Evolutionary conservation across 2,888 invertebrate genomes (phyloP).

Genomic region (Dione vanillae): DNA sequence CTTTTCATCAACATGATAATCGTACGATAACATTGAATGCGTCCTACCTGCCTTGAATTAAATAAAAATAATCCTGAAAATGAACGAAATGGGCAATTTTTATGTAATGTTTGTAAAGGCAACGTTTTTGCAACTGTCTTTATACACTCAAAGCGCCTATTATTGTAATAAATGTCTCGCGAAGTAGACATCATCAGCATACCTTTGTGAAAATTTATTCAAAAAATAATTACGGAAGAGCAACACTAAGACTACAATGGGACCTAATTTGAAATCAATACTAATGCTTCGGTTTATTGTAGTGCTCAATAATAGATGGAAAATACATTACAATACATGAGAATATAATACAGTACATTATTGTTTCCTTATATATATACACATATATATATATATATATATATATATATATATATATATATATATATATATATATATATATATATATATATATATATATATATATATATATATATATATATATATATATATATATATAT

Average conservation of each 20-base stretch:
- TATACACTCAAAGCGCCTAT: conserved; percentile 38
- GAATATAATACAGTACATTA: no score
- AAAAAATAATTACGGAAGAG: conserved; percentile 35
- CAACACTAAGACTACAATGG: conserved; percentile 28
- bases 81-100: conserved; percentile 69
- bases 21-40: conserved; percentile 79
- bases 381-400: no score
- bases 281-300: neutral
- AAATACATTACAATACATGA: no score
- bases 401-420: no score
- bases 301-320: neutral
- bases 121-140: conserved; percentile 38
- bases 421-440: no score
- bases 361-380: neutral
- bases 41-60: conserved; percentile 79
- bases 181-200: conserved; percentile 42
- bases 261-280: conserved; percentile 31
- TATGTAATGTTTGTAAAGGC: conserved; percentile 62
- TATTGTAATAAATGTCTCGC: conserved; percentile 41
- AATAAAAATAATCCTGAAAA: conserved; percentile 80
- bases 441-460: no score
- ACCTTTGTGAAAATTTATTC: conserved; percentile 32
- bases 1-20: conserved; percentile 84
- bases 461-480: no score
- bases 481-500: no score